These are phyloP conservation scores for Phrixothrix hirtus DNA, from an alignment of 2,888 invertebrate genomes.

Conservation along the genomic window DNA sequence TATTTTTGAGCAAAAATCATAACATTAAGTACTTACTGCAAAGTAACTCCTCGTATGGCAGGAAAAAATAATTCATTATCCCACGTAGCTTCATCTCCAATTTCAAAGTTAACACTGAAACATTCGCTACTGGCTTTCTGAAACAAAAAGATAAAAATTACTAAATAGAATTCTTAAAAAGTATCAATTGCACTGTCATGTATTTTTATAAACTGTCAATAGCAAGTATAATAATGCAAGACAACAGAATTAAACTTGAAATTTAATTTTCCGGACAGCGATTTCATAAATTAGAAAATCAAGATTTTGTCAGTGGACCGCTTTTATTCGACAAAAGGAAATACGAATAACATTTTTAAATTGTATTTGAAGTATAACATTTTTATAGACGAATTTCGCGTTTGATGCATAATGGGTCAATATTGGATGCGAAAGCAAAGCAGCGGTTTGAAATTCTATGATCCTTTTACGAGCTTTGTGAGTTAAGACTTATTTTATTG, in stretches of 20 bases:
- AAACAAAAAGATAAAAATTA: conserved; percentile 41
- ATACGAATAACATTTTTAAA: background rate
- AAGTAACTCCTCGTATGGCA: conserved; percentile 66
- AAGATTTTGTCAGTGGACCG: conserved; percentile 1
- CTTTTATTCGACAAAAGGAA: background rate
- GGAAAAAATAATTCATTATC: conserved; percentile 67
- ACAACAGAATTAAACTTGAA: too few relatives aligned
- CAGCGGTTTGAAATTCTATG: background rate
- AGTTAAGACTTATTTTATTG: background rate
- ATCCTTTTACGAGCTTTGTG: background rate
- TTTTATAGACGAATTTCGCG: background rate
- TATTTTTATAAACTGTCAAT: conserved; percentile 8
- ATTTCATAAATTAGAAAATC: conserved; percentile 19
- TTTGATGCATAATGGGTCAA: background rate
- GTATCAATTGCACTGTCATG: background rate
- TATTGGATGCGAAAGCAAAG: background rate
- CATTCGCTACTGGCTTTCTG: conserved; percentile 75
- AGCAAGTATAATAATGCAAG: background rate
- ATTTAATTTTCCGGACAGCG: conserved; percentile 24
- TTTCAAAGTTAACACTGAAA: conserved; percentile 72
- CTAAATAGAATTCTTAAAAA: background rate
- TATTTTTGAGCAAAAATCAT: too few relatives aligned
- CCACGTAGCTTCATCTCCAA: conserved; percentile 58
- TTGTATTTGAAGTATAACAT: background rate
- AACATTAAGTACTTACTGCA: conserved; percentile 62